A percentile compares a stretch with the other conserved stretches of the same genome.
phyloP scores from a whole-genome alignment of 2,113 vertebrate genomes.

The Chaetorhynchus papuensis region DNA sequence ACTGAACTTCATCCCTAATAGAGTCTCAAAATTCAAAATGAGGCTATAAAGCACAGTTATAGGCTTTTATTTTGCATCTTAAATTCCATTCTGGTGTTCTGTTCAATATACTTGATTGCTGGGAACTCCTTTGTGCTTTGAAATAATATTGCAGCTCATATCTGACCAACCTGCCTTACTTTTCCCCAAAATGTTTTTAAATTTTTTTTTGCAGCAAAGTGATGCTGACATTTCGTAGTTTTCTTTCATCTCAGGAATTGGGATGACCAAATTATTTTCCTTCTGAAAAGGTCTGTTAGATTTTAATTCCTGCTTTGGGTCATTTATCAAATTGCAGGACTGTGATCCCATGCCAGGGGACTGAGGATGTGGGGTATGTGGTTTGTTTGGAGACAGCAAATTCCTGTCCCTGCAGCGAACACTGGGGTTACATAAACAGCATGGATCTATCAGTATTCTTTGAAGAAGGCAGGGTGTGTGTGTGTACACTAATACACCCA shows the following conservation, averaged over 20 bases:
- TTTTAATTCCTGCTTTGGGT: neutral
- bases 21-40: neutral
- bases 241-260: neutral
- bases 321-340: neutral
- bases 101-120: neutral
- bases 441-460: neutral
- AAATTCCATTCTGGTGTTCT: neutral
- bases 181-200: neutral
- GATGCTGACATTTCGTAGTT: neutral
- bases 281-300: neutral
- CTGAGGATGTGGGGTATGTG: fast-evolving
- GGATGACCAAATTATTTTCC: neutral
- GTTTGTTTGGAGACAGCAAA: neutral
- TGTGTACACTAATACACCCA: neutral
- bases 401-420: neutral
- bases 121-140: neutral
- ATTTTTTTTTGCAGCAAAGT: neutral
- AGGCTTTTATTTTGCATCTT: neutral
- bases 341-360: neutral
- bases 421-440: neutral
- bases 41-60: neutral
- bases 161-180: neutral
- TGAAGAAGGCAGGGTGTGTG: neutral
- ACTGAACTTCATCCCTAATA: neutral
- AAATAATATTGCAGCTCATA: neutral